Percentiles rank a stretch among this genome's conserved stretches.
These are phyloP conservation scores for Aethes cnicana DNA, from an alignment of 2,888 invertebrate species.

Conservation along the genomic window DNA sequence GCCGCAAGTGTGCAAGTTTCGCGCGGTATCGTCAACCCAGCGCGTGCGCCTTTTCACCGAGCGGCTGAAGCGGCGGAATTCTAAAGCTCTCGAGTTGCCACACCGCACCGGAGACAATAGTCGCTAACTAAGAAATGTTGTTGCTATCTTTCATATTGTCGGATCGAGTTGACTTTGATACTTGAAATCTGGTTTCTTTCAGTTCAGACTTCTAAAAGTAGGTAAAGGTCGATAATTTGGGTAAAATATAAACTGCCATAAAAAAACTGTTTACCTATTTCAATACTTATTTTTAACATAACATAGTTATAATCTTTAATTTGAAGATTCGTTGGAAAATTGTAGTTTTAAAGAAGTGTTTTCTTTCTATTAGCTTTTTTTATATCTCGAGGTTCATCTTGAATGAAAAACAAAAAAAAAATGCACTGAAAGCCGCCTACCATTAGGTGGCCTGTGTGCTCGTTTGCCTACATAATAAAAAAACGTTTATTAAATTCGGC, in stretches of 20 bases:
- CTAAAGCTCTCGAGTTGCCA: conserved; percentile 56
- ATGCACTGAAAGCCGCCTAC: no score
- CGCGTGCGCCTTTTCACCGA: conserved; percentile 53
- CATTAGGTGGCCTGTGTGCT: no score
- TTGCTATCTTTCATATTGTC: conserved; percentile 35
- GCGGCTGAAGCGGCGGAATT: conserved; percentile 50
- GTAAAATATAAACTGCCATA: conserved; percentile 15
- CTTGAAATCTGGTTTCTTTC: conserved; percentile 26
- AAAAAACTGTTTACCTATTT: background rate
- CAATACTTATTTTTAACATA: no score
- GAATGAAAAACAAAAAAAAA: no score
- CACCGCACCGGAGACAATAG: conserved; percentile 41
- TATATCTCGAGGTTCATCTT: no score
- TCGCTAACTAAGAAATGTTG: conserved; percentile 46
- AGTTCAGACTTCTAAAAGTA: conserved; percentile 16
- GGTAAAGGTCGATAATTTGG: conserved; percentile 14
- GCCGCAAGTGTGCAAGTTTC: conserved; percentile 52
- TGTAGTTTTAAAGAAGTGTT: no score
- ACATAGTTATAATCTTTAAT: no score
- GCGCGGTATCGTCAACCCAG: conserved; percentile 39
- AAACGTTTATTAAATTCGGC: no score
- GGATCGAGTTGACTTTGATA: conserved; percentile 30
- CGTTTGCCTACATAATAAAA: no score
- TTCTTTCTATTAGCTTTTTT: no score
- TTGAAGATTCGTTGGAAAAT: no score